Evolutionary conservation across 2,113 vertebrate species (phyloP), one percentile per base, ranked within the genome.

Genomic region (Elachura formosa): DNA sequence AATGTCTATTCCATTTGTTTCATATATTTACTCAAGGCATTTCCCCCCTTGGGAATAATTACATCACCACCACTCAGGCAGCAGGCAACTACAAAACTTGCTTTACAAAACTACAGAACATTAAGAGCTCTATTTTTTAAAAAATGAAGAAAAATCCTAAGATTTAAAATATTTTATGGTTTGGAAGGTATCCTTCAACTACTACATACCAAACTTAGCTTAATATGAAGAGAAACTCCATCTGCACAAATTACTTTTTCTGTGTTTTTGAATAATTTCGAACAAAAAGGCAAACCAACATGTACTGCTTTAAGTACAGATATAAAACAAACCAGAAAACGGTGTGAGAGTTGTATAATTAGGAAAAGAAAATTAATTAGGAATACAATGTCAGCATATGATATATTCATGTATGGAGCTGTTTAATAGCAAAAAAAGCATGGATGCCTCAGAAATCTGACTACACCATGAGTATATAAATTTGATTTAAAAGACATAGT

Each of bases 21-120:
- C 82, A 90, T 82, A 56, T 63, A 92, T 96, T 97, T 91, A 96
- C 73, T 90, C 71, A 45, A 79, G 87, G n/a, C 71, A 59, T 94
- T 96, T 93, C 78, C 93, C 87, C 95, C 76, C 96, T 73, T 45
- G 95, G 90, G 93, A 95, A 94, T 51, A 93, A 94, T 96, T 97
- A 95, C 93, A 93, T 85, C 61, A 94, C 63, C 43, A 92, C 87
- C 84, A 71, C 69, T 83, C 90, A 63, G 54, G 36, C 68, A 86
- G 86, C 92, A 93, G 81, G 90, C 94, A 95, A 81, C 79, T 89
- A 55, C 26, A 61, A 96, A 71, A 59, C 69, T 80, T 41, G 69
- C 69, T 96, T 97, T 81, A 83, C 73, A 89, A 15, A 75, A 38
- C 9, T 31, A 62, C 11, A 34, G 38, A 79, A 46, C 19, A 51